Percentiles rank a stretch among this genome's conserved stretches.
These are phyloP conservation scores for Caenorhabditis macrosperma DNA, from an alignment of 2,888 invertebrate genomes.

Conservation along the genomic window DNA sequence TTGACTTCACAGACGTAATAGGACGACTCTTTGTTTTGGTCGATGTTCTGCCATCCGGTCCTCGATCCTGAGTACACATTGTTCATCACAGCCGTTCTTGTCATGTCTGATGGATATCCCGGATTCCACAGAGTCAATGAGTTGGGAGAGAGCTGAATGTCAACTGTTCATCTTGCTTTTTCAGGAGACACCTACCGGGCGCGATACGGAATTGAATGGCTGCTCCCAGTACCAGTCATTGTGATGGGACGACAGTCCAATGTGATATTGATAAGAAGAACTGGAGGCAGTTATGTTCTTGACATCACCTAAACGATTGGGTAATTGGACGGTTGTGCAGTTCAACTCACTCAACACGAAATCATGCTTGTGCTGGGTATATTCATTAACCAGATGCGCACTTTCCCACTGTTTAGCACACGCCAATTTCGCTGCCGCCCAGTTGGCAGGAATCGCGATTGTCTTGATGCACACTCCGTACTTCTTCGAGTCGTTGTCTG, in stretches of 20 bases:
- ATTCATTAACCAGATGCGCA: slow-evolving; percentile 35
- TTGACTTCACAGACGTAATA: neutral
- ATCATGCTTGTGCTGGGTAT: slow-evolving; percentile 21
- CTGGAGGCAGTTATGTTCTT: neutral
- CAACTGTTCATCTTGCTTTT: too few species aligned
- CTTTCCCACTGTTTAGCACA: slow-evolving; percentile 19
- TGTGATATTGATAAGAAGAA: slow-evolving; percentile 5
- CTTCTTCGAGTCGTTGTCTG: neutral
- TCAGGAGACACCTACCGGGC: too few species aligned
- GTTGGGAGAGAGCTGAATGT: neutral
- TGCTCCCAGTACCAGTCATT: slow-evolving; percentile 20
- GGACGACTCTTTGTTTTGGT: neutral
- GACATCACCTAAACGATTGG: neutral
- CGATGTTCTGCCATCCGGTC: neutral
- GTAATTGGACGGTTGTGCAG: neutral
- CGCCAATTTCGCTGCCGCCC: slow-evolving; percentile 37
- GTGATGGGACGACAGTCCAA: neutral
- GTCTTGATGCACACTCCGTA: slow-evolving; percentile 37
- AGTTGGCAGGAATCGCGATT: slow-evolving; percentile 5
- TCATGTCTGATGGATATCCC: slow-evolving; percentile 4
- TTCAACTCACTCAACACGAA: neutral
- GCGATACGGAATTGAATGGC: too few species aligned
- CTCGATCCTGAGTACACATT: too few species aligned
- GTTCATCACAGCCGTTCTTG: too few species aligned
- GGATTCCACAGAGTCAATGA: too few species aligned